phyloP scores from a whole-genome alignment of 37 sponge, comb jelly and placozoan species.

The Dysidea cf. avara region DNA sequence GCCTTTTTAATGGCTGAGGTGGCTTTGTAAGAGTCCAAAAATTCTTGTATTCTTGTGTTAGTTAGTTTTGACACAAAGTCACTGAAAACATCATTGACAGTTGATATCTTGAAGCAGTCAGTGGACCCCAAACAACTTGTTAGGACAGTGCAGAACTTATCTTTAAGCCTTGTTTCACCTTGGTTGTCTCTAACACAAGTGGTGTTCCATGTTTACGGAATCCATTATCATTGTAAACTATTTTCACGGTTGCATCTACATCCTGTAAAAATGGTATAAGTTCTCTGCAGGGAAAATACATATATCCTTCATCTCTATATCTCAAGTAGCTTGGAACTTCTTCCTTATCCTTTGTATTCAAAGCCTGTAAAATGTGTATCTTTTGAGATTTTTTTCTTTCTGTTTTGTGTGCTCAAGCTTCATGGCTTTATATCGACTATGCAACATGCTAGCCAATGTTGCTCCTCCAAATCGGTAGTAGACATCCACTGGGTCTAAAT shows the following conservation, averaged over 20 bases:
- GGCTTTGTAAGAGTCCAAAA: neutral
- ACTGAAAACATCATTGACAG: too few species aligned
- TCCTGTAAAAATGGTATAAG: conserved; percentile 8
- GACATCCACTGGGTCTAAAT: too few species aligned
- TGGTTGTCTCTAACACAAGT: neutral
- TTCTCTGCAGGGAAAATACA: conserved; percentile 15
- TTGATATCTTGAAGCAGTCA: too few species aligned
- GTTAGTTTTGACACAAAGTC: too few species aligned
- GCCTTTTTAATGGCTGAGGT: too few species aligned
- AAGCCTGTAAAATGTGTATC: conserved; percentile 3
- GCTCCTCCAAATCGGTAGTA: too few species aligned
- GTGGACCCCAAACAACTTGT: too few species aligned
- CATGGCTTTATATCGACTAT: neutral
- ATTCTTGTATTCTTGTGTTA: too few species aligned
- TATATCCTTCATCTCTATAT: conserved; percentile 20
- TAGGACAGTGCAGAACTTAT: too few species aligned
- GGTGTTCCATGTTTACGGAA: neutral
- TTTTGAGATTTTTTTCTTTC: conserved; percentile 5
- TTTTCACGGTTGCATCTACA: conserved; percentile 7
- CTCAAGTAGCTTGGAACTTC: conserved; percentile 6
- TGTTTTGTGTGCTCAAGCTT: too few species aligned
- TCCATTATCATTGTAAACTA: neutral
- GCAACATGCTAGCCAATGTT: too few species aligned
- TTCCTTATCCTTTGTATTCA: conserved; percentile 5
- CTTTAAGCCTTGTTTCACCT: neutral